These are phyloP conservation scores for Myiozetetes cayanensis DNA, from an alignment of 2,113 vertebrate genomes.

Conservation along the genomic window DNA sequence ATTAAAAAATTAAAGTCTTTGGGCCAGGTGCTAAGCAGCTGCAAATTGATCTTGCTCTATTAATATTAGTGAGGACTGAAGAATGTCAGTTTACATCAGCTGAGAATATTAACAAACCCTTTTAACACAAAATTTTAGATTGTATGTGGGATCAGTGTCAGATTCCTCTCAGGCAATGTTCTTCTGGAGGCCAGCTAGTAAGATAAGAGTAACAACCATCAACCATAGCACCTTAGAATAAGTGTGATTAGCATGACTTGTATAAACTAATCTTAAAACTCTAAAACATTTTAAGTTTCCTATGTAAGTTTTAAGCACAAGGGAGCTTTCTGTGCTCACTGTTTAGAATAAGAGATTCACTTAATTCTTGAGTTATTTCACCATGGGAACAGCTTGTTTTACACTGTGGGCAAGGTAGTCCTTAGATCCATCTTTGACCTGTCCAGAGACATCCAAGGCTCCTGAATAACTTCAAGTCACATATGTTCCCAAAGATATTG, in stretches of 20 bases:
- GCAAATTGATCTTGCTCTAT: constrained; percentile 12
- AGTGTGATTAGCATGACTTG: not conserved
- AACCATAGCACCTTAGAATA: not conserved
- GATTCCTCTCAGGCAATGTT: not conserved
- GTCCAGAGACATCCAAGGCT: not conserved
- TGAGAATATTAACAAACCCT: not conserved
- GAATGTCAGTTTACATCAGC: constrained; percentile 17
- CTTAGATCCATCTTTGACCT: not conserved
- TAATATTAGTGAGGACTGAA: not conserved
- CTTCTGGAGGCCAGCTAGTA: not conserved
- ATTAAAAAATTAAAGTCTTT: constrained; percentile 32
- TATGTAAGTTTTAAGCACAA: not conserved
- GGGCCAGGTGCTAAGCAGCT: constrained; percentile 42
- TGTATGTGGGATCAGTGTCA: not conserved
- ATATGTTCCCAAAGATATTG: not conserved
- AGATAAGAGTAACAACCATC: not conserved
- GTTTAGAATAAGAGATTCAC: not conserved
- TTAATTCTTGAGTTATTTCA: not conserved
- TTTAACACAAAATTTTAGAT: not conserved
- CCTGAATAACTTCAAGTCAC: not conserved
- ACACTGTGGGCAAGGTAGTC: not conserved
- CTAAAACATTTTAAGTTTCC: not conserved
- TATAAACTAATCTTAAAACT: not conserved
- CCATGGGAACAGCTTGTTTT: not conserved
- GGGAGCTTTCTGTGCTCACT: not conserved